phyloP scores from a whole-genome alignment of 2,797 vertebrate genomes.

The Prunella strophiata region DNA sequence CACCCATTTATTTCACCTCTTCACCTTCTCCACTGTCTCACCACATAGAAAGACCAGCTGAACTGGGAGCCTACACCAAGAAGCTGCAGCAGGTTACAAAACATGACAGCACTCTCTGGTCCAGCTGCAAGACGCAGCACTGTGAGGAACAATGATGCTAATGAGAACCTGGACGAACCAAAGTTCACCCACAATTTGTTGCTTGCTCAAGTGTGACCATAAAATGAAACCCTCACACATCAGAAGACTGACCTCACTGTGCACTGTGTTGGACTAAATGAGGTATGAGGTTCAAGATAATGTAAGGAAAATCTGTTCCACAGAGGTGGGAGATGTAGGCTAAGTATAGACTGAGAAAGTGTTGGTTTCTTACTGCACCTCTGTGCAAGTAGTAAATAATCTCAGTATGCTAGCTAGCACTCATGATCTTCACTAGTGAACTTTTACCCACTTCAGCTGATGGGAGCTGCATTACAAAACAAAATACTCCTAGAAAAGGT shows the following conservation, averaged over 20 bases:
- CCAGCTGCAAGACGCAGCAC: not conserved
- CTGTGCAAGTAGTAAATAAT: not conserved
- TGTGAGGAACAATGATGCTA: not conserved
- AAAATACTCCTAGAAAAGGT: not conserved
- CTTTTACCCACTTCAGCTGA: not conserved
- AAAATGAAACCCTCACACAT: constrained; percentile 9
- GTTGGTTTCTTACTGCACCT: not conserved
- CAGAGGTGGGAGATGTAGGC: not conserved
- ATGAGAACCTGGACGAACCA: not conserved
- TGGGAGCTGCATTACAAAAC: not conserved
- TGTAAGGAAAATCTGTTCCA: not conserved
- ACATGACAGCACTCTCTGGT: rapidly evolving
- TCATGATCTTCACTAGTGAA: not conserved
- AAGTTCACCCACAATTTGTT: constrained; percentile 13
- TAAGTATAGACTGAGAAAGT: not conserved
- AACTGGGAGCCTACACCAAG: not conserved
- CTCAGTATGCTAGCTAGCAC: not conserved
- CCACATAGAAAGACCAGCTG: rapidly evolving
- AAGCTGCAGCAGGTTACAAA: not conserved
- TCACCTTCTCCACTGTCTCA: not conserved
- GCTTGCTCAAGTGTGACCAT: constrained; percentile 26
- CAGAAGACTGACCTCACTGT: constrained; percentile 20
- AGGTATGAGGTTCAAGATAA: not conserved
- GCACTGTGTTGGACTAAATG: not conserved
- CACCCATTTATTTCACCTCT: not conserved